Conservation (phyloP, 2,797 vertebrate species). For the Rallus crepitans region DNA sequence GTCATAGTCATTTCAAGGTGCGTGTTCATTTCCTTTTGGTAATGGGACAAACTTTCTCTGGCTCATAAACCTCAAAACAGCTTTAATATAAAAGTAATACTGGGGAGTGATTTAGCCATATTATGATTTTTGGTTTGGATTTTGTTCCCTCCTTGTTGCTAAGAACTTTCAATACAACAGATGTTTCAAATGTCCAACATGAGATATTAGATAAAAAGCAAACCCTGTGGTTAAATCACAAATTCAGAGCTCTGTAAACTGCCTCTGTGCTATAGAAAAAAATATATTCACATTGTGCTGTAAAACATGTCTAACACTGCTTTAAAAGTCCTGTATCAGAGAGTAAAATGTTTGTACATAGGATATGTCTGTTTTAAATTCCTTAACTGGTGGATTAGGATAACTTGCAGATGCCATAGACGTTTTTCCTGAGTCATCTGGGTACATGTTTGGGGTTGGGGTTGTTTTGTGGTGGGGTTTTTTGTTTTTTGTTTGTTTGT, state of each 20-base stretch:
- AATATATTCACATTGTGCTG: neutral
- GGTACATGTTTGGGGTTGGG: neutral
- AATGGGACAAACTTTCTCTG: constrained; percentile 73
- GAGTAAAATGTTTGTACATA: neutral
- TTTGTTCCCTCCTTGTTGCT: neutral
- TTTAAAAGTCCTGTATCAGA: neutral
- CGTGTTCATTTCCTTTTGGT: constrained; percentile 62
- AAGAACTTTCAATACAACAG: constrained; percentile 13
- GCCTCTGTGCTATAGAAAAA: neutral
- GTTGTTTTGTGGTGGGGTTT: no score
- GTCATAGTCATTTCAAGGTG: constrained; percentile 40
- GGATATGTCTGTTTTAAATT: neutral
- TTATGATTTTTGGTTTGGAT: neutral
- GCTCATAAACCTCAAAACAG: constrained; percentile 66
- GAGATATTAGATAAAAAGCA: neutral
- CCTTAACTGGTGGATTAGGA: neutral
- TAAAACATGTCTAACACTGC: neutral
- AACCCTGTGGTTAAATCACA: neutral
- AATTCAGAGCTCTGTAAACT: neutral
- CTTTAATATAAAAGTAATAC: constrained; percentile 57
- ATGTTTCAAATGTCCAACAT: constrained; percentile 36
- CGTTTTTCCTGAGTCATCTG: neutral
- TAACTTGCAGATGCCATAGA: neutral
- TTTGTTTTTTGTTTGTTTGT: no score
- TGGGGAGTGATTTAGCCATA: neutral